Evolutionary conservation across 2,888 invertebrate genomes (phyloP).

Genomic region (Eutolmus rufibarbis): DNA sequence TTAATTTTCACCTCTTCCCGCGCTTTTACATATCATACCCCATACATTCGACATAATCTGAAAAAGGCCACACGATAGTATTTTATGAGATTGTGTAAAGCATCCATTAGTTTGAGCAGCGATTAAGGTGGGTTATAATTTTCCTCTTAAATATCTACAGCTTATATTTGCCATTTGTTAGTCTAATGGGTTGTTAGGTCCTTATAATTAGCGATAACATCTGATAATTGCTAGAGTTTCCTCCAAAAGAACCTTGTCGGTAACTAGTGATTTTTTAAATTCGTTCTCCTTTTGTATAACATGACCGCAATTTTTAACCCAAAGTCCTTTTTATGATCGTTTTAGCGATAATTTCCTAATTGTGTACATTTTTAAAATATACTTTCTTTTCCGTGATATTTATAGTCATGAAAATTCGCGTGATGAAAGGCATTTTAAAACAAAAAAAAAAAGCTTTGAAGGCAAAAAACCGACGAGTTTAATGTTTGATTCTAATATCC

Average conservation of each 20-base stretch:
- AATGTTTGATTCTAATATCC: background rate
- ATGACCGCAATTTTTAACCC: background rate
- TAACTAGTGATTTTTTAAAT: background rate
- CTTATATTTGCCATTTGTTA: background rate
- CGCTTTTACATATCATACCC: background rate
- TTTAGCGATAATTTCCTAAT: background rate
- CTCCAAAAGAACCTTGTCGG: background rate
- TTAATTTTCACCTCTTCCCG: background rate
- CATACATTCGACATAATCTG: background rate
- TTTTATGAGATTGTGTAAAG: background rate
- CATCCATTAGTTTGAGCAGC: background rate
- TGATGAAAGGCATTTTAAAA: background rate
- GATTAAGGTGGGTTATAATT: background rate
- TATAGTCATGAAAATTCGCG: background rate
- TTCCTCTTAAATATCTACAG: background rate
- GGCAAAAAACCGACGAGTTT: background rate
- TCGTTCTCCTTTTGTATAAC: background rate
- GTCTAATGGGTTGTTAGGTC: background rate
- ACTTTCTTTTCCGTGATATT: background rate
- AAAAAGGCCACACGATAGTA: background rate
- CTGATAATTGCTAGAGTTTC: background rate
- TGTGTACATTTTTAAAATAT: background rate
- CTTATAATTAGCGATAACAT: background rate
- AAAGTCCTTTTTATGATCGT: background rate
- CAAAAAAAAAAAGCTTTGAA: background rate